phyloP scores from a whole-genome alignment of 2,888 invertebrate species.

The Microctonus brassicae region DNA sequence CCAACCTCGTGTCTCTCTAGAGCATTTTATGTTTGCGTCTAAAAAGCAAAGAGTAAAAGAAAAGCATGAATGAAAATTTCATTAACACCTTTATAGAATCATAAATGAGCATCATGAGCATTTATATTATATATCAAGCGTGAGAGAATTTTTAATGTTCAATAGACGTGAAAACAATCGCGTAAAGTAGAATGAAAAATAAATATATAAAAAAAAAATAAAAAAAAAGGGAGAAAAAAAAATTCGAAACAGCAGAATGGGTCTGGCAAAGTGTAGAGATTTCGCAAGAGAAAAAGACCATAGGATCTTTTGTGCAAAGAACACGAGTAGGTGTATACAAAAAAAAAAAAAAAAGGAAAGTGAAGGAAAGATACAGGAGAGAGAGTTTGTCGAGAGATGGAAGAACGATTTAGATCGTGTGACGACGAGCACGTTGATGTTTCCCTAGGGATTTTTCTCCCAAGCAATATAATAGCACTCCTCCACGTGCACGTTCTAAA shows the following conservation, averaged over 20 bases:
- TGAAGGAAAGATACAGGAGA: constrained; percentile 8
- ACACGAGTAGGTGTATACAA: constrained; percentile 9
- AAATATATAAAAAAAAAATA: neutral
- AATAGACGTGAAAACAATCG: neutral
- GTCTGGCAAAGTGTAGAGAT: neutral
- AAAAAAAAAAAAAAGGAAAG: constrained; percentile 21
- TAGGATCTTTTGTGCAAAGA: neutral
- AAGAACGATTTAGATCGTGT: neutral
- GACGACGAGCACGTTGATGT: constrained; percentile 16
- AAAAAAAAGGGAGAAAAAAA: neutral
- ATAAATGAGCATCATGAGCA: no score
- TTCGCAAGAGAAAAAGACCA: neutral
- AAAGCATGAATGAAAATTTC: no score
- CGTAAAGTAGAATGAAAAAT: neutral
- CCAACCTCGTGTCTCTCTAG: neutral
- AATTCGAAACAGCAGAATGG: neutral
- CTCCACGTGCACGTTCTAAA: constrained; percentile 10
- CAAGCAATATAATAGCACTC: constrained; percentile 32
- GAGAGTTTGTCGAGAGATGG: constrained; percentile 7
- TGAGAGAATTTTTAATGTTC: no score
- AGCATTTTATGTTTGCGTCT: neutral
- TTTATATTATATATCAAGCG: no score
- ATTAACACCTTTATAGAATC: no score
- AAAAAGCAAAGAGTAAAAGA: neutral
- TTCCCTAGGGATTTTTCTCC: constrained; percentile 35